These are phyloP conservation scores for Rhodinocichla rosea DNA, from an alignment of 2,113 vertebrate species.

Conservation along the genomic window DNA sequence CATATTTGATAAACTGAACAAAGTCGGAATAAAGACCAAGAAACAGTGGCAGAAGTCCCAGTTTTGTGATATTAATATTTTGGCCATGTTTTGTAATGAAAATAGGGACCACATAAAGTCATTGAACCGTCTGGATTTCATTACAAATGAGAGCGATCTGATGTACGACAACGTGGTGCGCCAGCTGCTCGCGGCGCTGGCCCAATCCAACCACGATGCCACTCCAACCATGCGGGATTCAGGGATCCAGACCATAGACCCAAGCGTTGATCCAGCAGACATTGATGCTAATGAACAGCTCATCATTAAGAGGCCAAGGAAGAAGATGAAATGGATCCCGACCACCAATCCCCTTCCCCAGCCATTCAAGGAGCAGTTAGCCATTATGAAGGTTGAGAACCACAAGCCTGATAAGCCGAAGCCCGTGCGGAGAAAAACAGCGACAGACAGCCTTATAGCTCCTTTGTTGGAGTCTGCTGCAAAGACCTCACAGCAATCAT, in stretches of 20 bases:
- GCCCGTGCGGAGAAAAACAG: constrained; percentile 86
- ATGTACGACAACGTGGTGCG: constrained; percentile 99
- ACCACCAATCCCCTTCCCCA: constrained; percentile 91
- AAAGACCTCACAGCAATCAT: constrained; percentile 81
- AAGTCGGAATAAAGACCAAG: constrained; percentile 96
- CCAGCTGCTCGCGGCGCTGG: constrained; percentile 92
- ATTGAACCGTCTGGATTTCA: constrained; percentile 96
- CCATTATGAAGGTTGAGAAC: constrained; percentile 88
- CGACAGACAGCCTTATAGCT: constrained; percentile 86
- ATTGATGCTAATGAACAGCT: constrained; percentile 83
- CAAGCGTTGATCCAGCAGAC: constrained; percentile 86
- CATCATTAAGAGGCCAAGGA: constrained; percentile 91
- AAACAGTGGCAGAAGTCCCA: constrained; percentile 97
- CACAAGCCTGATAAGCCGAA: constrained; percentile 93
- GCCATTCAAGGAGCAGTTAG: constrained; percentile 92
- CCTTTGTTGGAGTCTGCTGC: constrained; percentile 84
- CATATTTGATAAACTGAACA: constrained; percentile 98
- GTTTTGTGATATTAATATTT: constrained; percentile 99
- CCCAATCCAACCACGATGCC: constrained; percentile 94
- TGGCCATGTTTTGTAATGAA: constrained; percentile 99
- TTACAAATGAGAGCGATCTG: constrained; percentile 97
- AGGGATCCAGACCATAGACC: constrained; percentile 90
- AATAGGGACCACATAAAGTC: constrained; percentile 99
- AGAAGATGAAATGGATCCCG: constrained; percentile 98
- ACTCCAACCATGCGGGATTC: constrained; percentile 93